phyloP scores from a whole-genome alignment of 1,140 invertebrate species.

The Anastatus disparis region DNA sequence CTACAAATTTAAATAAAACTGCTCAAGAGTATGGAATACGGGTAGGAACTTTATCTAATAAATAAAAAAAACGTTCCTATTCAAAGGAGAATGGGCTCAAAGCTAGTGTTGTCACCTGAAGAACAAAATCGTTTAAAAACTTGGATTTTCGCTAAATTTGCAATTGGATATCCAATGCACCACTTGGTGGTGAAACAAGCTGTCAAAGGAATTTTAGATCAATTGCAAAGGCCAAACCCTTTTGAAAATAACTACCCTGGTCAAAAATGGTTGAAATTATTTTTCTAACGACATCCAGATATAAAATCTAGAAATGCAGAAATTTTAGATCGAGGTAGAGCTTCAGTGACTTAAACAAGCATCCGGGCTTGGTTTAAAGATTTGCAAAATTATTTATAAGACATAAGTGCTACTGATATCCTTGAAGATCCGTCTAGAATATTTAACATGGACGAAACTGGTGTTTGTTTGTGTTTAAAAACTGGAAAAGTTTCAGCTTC shows the following conservation, averaged over 20 bases:
- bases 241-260: slow-evolving; percentile 54
- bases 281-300: slow-evolving; percentile 57
- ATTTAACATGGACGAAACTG: no score
- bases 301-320: slow-evolving; percentile 51
- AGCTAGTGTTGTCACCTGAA: slow-evolving; percentile 36
- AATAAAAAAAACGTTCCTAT: slow-evolving; percentile 23
- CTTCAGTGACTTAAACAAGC: slow-evolving; percentile 48
- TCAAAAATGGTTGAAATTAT: slow-evolving; percentile 56
- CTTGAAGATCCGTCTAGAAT: slow-evolving; percentile 50
- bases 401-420: slow-evolving; percentile 44
- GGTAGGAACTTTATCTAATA: no score
- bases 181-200: no score
- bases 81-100: slow-evolving; percentile 39
- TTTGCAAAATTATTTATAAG: no score
- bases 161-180: no score
- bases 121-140: no score
- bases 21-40: slow-evolving; percentile 35
- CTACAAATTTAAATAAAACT: slow-evolving; percentile 31
- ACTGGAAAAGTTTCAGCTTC: slow-evolving; percentile 52
- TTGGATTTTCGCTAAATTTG: no score
- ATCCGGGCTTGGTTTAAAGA: slow-evolving; percentile 51
- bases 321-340: no score
- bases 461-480: slow-evolving; percentile 52
- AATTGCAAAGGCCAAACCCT: slow-evolving; percentile 36
- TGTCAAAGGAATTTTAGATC: slow-evolving; percentile 44